Evolutionary conservation across 2,113 vertebrate species (phyloP), one percentile per base, ranked within the genome.

Genomic region (Gallinago undulata): DNA sequence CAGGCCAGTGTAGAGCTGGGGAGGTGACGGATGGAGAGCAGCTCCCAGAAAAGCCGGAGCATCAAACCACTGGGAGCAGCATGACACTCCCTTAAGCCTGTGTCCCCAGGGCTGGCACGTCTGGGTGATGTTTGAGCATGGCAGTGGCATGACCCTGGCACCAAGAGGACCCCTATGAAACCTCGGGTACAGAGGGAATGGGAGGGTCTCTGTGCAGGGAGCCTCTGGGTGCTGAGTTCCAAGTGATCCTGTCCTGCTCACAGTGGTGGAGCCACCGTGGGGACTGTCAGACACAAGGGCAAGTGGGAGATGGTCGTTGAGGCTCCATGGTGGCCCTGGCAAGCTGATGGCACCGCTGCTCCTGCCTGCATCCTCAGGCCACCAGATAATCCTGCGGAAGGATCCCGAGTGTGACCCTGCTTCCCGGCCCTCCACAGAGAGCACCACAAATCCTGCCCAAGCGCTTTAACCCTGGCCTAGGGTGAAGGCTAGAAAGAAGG

Each of bases 231-330:
- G 43, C 69, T n/a, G 45, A 85, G 19, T 39, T 68, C 60, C 0
- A 0, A 66, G 27, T 0, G 1, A 66, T 53, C 28, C 53, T 50
- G 28, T 51, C 41, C 47, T 82, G n/a, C 37, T 77, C 0, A 0
- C 1, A 4, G 21, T 0, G 1, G 16, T 45, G 48, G 57, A 80
- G 35, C 10, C 1, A 0, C 68, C 28, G 5, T 16, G 35, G 43
- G 21, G 6, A 30, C 30, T 56, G 76, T n/a, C 6, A 12, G n/a
- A 55, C 56, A 25, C 0, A 1, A 88, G 11, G 59, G 50, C 62
- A 69, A 70, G 28, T 7, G 24, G 47, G 37, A 83, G 15, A 70
- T 21, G 23, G 19, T 39, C 13, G 16, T 4, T 18, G 35, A 3
- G 4, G 23, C 18, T 74, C 23, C 2, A 0, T 13, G 7, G 35